Evolutionary conservation across 2,797 vertebrate species (phyloP).

Genomic region (Gila robusta): DNA sequence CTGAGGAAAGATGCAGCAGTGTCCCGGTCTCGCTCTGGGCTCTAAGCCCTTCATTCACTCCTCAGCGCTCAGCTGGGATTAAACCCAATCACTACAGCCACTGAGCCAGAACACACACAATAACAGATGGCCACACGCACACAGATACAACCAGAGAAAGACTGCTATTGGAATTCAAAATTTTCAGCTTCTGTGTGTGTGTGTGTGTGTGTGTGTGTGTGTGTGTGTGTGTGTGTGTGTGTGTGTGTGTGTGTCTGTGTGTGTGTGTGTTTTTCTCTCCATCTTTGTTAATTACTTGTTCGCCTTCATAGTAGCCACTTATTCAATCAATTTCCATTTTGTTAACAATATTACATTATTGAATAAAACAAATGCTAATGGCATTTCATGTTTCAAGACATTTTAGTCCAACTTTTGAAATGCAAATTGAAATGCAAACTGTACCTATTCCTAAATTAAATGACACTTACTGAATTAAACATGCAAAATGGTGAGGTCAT

Average conservation of each 20-base stretch:
- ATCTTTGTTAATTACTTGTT: not conserved
- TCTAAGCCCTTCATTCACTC: constrained; percentile 81
- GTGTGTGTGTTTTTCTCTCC: constrained; percentile 26
- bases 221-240: not conserved
- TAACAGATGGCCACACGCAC: constrained; percentile 69
- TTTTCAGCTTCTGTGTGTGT: constrained; percentile 55
- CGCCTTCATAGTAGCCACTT: not conserved
- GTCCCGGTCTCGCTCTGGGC: constrained; percentile 41
- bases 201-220: constrained; percentile 11
- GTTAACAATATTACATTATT: not conserved
- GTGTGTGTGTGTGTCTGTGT: constrained; percentile 28
- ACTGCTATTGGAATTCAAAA: constrained; percentile 70
- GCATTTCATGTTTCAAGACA: not conserved
- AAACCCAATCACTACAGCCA: constrained; percentile 79
- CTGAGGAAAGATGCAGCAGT: not conserved
- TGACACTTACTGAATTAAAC: not conserved
- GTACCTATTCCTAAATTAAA: not conserved
- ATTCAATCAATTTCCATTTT: not conserved
- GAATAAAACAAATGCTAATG: not conserved
- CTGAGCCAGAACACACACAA: constrained; percentile 77
- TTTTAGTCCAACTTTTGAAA: not conserved
- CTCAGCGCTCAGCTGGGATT: constrained; percentile 75
- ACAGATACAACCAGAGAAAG: constrained; percentile 43
- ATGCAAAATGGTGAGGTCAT: not conserved
- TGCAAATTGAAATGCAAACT: not conserved